These are phyloP conservation scores for Neopipo cinnamomea DNA, from an alignment of 2,113 vertebrate species.

Conservation along the genomic window DNA sequence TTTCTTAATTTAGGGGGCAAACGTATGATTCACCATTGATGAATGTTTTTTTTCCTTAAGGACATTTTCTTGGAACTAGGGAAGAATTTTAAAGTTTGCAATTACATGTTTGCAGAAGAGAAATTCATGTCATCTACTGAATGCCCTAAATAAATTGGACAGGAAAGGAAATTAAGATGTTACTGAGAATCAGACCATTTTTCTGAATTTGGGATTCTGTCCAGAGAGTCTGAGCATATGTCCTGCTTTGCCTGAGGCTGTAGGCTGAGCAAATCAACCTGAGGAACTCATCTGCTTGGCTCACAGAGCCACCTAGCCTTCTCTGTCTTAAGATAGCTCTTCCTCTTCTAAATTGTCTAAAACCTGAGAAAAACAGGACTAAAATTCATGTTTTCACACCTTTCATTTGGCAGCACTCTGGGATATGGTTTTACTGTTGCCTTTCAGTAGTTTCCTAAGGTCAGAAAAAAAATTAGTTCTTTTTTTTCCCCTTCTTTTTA, in stretches of 20 bases:
- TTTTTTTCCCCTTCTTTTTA: not conserved
- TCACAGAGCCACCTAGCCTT: not conserved
- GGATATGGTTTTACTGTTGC: not conserved
- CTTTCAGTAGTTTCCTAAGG: not conserved
- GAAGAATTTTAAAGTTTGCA: slow-evolving; percentile 5
- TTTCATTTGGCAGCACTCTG: not conserved
- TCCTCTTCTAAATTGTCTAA: not conserved
- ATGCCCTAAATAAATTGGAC: slow-evolving; percentile 7
- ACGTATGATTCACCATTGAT: not conserved
- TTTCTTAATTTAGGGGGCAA: not conserved
- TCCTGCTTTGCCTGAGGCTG: not conserved
- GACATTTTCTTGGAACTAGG: slow-evolving; percentile 7
- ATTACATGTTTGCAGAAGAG: slow-evolving; percentile 7
- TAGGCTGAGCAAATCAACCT: not conserved
- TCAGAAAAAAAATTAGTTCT: not conserved
- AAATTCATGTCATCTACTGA: not conserved
- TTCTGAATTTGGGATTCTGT: not conserved
- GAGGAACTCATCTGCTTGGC: not conserved
- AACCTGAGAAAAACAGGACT: not conserved
- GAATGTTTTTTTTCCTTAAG: slow-evolving; percentile 21
- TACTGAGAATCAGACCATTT: slow-evolving; percentile 9
- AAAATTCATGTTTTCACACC: not conserved
- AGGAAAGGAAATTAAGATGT: slow-evolving; percentile 29
- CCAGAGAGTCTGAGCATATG: not conserved
- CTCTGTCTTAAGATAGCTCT: not conserved